Percentiles rank a stretch among this genome's conserved stretches.
These are phyloP conservation scores for Epicampocera succincta DNA, from an alignment of 2,888 invertebrate genomes.

Conservation along the genomic window DNA sequence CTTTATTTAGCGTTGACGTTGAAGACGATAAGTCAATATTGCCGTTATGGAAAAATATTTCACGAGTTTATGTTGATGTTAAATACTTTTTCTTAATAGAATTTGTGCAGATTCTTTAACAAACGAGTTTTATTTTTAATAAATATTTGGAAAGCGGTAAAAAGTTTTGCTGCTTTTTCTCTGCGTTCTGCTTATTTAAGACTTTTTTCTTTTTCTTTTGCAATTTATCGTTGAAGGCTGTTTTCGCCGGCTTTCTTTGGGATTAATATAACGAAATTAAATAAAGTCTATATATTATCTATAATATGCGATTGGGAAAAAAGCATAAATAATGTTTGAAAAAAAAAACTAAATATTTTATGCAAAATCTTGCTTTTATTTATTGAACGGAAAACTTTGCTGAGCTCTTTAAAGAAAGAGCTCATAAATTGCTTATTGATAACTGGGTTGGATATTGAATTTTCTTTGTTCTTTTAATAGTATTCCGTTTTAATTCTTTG, in stretches of 20 bases:
- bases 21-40: constrained; percentile 60
- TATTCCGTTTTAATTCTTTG: background rate
- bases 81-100: constrained; percentile 17
- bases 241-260: constrained; percentile 2
- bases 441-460: constrained; percentile 46
- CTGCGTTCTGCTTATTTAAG: constrained; percentile 32
- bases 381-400: constrained; percentile 29
- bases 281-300: constrained; percentile 31
- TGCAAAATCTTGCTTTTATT: constrained; percentile 34
- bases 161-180: constrained; percentile 44
- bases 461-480: background rate
- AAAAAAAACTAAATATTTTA: constrained; percentile 40
- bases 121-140: constrained; percentile 33
- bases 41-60: constrained; percentile 58
- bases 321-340: constrained; percentile 23
- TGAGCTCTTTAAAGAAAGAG: constrained; percentile 19
- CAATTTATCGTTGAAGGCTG: constrained; percentile 10
- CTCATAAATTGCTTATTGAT: constrained; percentile 49
- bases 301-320: background rate
- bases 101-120: constrained; percentile 12
- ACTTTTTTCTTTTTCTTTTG: background rate
- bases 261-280: constrained; percentile 30
- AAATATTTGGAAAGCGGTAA: constrained; percentile 48
- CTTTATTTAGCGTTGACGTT: background rate
- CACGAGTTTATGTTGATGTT: constrained; percentile 43